phyloP scores from a whole-genome alignment of 2,888 invertebrate species.

The Chorisops tibialis region DNA sequence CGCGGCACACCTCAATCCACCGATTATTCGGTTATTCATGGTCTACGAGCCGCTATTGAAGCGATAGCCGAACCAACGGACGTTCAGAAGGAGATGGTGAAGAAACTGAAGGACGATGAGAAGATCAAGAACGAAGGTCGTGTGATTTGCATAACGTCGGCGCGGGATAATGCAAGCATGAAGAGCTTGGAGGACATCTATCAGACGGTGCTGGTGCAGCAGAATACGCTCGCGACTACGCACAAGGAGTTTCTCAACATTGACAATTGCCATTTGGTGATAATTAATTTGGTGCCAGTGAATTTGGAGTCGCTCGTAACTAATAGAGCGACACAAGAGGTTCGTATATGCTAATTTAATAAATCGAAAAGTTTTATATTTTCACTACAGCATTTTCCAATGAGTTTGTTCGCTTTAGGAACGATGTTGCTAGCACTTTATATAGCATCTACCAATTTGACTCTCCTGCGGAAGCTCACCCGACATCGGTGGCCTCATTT shows the following conservation, averaged over 20 bases:
- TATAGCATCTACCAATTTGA: no score
- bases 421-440: background rate
- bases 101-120: slow-evolving; percentile 48
- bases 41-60: slow-evolving; percentile 81
- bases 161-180: slow-evolving; percentile 82
- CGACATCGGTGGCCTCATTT: no score
- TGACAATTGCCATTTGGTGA: slow-evolving; percentile 84
- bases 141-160: slow-evolving; percentile 87
- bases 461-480: no score
- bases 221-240: slow-evolving; percentile 67
- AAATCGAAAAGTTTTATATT: no score
- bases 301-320: slow-evolving; percentile 74
- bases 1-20: slow-evolving; percentile 55
- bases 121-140: slow-evolving; percentile 58
- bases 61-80: slow-evolving; percentile 79
- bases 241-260: slow-evolving; percentile 68
- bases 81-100: slow-evolving; percentile 58
- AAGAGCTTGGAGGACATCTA: slow-evolving; percentile 84
- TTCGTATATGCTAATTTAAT: slow-evolving; percentile 47
- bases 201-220: slow-evolving; percentile 72
- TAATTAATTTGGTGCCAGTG: slow-evolving; percentile 84
- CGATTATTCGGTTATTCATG: slow-evolving; percentile 73
- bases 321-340: slow-evolving; percentile 67
- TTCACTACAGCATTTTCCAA: background rate
- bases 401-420: background rate